Conservation (phyloP, 2,888 invertebrate species). For the Steinernema scapterisci region DNA sequence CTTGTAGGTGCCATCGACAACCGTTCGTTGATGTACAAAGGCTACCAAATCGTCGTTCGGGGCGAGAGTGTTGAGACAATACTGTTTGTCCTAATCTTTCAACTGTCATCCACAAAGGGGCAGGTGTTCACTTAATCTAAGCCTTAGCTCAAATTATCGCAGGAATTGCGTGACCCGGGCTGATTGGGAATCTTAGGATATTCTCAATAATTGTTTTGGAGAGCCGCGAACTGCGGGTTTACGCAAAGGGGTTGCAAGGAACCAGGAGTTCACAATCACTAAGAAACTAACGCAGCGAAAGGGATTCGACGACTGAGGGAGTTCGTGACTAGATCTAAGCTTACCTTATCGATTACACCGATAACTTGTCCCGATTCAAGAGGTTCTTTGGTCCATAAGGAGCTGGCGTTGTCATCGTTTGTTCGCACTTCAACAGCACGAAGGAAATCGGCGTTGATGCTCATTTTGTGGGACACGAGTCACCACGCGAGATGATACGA, state of each 20-base stretch:
- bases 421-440: slow-evolving; percentile 55
- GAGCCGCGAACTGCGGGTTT: no score
- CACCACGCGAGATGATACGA: not conserved
- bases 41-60: no score
- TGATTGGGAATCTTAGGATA: slow-evolving; percentile 1
- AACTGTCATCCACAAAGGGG: slow-evolving; percentile 1
- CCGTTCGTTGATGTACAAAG: no score
- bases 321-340: not conserved
- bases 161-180: not conserved
- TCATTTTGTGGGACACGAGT: slow-evolving; percentile 44
- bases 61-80: not conserved
- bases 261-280: slow-evolving; percentile 1
- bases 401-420: slow-evolving; percentile 26
- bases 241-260: no score
- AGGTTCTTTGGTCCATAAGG: slow-evolving; percentile 43
- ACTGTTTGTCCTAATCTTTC: slow-evolving; percentile 21
- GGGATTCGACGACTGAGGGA: not conserved
- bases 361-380: slow-evolving; percentile 53
- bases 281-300: not conserved
- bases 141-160: not conserved
- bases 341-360: slow-evolving; percentile 60
- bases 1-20: no score
- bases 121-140: slow-evolving; percentile 12
- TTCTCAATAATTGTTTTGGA: not conserved
- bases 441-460: slow-evolving; percentile 60